phyloP scores from a whole-genome alignment of 2,888 invertebrate species.

The Rutpela maculata region DNA sequence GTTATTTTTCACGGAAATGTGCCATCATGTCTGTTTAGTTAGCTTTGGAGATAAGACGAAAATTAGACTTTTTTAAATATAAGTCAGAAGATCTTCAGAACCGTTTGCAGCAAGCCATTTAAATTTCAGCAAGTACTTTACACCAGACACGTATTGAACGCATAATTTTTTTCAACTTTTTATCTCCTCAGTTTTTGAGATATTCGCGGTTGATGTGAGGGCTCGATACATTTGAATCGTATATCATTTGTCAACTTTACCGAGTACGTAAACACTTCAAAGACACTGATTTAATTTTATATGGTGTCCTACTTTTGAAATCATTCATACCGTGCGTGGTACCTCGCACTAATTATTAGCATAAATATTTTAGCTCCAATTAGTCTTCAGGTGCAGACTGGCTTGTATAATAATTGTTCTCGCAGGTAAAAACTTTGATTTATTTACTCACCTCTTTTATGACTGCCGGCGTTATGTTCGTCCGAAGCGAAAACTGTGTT shows the following conservation, averaged over 20 bases:
- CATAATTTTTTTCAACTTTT: too few relatives aligned
- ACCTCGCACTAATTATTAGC: slow-evolving; percentile 13
- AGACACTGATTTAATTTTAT: slow-evolving; percentile 22
- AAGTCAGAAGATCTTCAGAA: too few relatives aligned
- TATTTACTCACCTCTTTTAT: slow-evolving; percentile 61
- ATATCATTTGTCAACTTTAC: neutral
- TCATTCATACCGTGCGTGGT: slow-evolving; percentile 24
- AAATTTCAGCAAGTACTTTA: too few relatives aligned
- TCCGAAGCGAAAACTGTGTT: slow-evolving; percentile 60
- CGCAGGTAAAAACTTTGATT: slow-evolving; percentile 26
- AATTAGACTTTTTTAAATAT: too few relatives aligned
- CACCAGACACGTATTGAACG: too few relatives aligned
- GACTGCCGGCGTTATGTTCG: slow-evolving; percentile 54
- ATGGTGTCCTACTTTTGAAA: slow-evolving; percentile 23
- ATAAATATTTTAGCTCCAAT: slow-evolving; percentile 29
- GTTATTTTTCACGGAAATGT: too few relatives aligned
- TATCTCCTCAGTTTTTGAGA: too few relatives aligned
- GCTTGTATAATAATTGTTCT: neutral
- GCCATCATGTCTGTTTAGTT: too few relatives aligned
- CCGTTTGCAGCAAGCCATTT: too few relatives aligned
- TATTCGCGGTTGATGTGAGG: too few relatives aligned
- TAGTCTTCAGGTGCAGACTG: neutral
- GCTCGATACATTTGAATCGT: too few relatives aligned
- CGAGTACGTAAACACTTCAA: neutral
- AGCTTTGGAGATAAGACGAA: too few relatives aligned